These are phyloP conservation scores for Borostomias antarcticus DNA, from an alignment of 2,797 vertebrate genomes.

Conservation along the genomic window DNA sequence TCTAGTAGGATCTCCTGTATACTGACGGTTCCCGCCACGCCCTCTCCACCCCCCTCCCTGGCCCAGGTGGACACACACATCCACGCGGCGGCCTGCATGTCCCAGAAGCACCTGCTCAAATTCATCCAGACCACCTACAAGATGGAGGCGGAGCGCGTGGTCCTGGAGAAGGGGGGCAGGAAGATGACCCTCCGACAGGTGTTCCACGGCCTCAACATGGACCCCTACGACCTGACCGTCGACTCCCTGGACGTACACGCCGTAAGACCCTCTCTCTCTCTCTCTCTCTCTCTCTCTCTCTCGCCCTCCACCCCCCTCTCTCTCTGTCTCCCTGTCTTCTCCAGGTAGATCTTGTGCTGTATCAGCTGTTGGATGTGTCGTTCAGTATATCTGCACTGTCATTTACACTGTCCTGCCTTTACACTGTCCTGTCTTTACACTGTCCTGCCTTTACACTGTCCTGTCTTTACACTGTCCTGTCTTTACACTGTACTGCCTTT, in stretches of 20 bases:
- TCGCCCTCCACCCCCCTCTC: not conserved
- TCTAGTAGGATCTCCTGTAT: not conserved
- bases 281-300: not conserved
- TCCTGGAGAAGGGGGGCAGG: slow-evolving; percentile 83
- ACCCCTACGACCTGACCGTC: slow-evolving; percentile 96
- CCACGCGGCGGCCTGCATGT: slow-evolving; percentile 97
- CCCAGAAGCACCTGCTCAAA: slow-evolving; percentile 92
- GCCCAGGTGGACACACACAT: slow-evolving; percentile 95
- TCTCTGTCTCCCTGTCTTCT: not conserved
- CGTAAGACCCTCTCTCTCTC: slow-evolving; percentile 72
- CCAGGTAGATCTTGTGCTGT: too few species aligned
- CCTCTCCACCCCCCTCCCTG: slow-evolving; percentile 5
- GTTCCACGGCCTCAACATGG: slow-evolving; percentile 88
- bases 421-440: too few species aligned
- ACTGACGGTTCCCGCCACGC: not conserved
- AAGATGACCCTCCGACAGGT: slow-evolving; percentile 88
- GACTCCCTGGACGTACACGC: slow-evolving; percentile 97
- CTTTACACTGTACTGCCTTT: too few species aligned
- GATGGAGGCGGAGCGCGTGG: slow-evolving; percentile 83
- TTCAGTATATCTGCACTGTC: too few species aligned
- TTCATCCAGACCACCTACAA: slow-evolving; percentile 94
- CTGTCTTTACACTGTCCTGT: too few species aligned
- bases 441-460: too few species aligned
- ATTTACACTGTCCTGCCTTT: too few species aligned
- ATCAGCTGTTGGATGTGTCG: too few species aligned